Evolutionary conservation across 2,113 vertebrate species (phyloP).

Genomic region (Gobio gobio): DNA sequence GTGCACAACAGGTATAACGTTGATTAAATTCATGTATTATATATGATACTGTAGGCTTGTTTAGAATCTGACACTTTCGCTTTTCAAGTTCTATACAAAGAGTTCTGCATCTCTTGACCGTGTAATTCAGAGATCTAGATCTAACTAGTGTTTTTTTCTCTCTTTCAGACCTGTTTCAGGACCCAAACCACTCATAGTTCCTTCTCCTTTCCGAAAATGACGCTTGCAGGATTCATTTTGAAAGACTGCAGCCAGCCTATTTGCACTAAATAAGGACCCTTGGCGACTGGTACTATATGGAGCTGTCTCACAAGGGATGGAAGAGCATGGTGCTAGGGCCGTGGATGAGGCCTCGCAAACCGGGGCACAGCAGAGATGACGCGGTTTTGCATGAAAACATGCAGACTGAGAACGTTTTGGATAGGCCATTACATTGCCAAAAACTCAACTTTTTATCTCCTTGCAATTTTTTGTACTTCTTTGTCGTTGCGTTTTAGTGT

Average conservation of each 20-base stretch:
- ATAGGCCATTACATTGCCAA: slow-evolving; percentile 69
- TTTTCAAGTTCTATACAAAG: no score
- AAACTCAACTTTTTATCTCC: slow-evolving; percentile 61
- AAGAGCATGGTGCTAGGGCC: slow-evolving; percentile 46
- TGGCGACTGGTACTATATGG: slow-evolving; percentile 54
- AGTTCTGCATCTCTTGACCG: neutral
- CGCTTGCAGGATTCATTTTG: slow-evolving; percentile 56
- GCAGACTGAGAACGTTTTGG: slow-evolving; percentile 72
- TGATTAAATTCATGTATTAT: no score
- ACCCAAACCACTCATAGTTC: slow-evolving; percentile 77
- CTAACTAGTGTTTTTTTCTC: slow-evolving; percentile 38
- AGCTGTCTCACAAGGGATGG: slow-evolving; percentile 55
- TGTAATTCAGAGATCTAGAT: neutral
- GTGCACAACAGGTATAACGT: no score
- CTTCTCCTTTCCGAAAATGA: slow-evolving; percentile 79
- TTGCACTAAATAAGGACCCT: slow-evolving; percentile 78
- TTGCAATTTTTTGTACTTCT: slow-evolving; percentile 57
- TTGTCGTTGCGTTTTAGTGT: slow-evolving; percentile 44
- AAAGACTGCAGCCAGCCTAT: slow-evolving; percentile 67
- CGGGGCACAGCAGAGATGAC: slow-evolving; percentile 54
- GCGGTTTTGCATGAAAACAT: slow-evolving; percentile 72
- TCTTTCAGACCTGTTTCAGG: slow-evolving; percentile 75
- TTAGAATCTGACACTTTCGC: no score
- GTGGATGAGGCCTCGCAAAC: slow-evolving; percentile 29
- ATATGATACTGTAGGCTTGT: no score